These are phyloP conservation scores for Glaucidium brasilianum DNA, from an alignment of 2,113 vertebrate genomes.

Conservation along the genomic window DNA sequence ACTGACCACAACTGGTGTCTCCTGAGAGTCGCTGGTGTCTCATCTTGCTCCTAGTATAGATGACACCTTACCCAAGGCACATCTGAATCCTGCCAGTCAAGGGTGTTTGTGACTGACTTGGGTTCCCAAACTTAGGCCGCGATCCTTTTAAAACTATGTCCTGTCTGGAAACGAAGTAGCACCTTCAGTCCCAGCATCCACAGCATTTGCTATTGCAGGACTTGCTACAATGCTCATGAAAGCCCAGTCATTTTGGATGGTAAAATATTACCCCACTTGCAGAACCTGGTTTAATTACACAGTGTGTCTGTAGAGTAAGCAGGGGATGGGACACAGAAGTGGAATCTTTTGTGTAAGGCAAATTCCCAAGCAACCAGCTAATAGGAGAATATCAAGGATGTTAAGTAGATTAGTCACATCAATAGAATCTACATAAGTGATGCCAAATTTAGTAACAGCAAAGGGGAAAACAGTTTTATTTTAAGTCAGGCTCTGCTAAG, in stretches of 20 bases:
- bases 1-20: neutral
- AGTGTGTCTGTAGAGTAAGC: neutral
- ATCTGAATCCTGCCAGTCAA: neutral
- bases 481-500: constrained; percentile 21
- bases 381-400: constrained; percentile 20
- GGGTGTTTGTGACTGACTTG: neutral
- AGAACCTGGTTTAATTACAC: constrained; percentile 19
- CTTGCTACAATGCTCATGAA: neutral
- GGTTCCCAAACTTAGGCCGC: neutral
- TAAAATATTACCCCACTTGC: neutral
- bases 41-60: neutral
- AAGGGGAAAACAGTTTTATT: constrained; percentile 45
- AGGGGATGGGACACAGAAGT: neutral
- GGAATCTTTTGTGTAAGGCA: neutral
- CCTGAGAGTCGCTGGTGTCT: neutral
- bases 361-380: constrained; percentile 54
- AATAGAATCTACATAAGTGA: constrained; percentile 56
- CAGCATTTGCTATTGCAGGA: neutral
- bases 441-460: constrained; percentile 51
- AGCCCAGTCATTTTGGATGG: neutral
- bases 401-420: constrained; percentile 65
- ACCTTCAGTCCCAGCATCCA: neutral
- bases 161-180: neutral
- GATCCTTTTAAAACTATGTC: neutral
- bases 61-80: neutral